These are phyloP conservation scores for Molossus alvarezi DNA, from an alignment of 2,797 vertebrate species.

Conservation along the genomic window DNA sequence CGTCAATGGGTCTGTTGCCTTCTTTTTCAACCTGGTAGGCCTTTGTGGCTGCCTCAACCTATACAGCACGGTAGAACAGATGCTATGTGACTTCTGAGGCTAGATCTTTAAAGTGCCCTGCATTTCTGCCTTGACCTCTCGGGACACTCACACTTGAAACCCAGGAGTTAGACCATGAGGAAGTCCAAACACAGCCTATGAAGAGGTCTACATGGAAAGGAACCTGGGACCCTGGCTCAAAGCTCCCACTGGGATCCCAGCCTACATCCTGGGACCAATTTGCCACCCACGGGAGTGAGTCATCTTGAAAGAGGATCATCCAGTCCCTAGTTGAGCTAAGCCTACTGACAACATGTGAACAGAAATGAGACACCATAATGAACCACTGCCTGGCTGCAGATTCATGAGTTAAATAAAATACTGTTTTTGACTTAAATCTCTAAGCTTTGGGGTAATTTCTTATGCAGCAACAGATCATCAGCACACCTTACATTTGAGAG, in stretches of 20 bases:
- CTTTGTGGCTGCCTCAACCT: background rate
- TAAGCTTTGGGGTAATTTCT: background rate
- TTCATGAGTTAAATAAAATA: background rate
- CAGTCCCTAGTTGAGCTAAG: background rate
- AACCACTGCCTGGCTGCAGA: background rate
- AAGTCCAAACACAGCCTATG: background rate
- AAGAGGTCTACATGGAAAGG: background rate
- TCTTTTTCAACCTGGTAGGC: background rate
- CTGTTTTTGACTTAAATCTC: background rate
- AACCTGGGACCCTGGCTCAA: background rate
- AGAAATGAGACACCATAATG: background rate
- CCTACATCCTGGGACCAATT: background rate
- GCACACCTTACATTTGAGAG: background rate
- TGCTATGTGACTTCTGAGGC: background rate
- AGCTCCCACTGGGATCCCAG: background rate
- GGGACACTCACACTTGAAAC: background rate
- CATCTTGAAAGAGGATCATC: background rate
- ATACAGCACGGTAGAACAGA: background rate
- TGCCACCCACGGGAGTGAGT: background rate
- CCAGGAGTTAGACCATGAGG: background rate
- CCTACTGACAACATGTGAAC: background rate
- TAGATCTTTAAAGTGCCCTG: background rate
- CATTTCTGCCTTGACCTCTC: background rate
- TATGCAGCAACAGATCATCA: background rate
- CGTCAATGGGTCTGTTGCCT: background rate